Evolutionary conservation across 1,140 invertebrate species (phyloP).

Genomic region (Latrodectus geometricus): DNA sequence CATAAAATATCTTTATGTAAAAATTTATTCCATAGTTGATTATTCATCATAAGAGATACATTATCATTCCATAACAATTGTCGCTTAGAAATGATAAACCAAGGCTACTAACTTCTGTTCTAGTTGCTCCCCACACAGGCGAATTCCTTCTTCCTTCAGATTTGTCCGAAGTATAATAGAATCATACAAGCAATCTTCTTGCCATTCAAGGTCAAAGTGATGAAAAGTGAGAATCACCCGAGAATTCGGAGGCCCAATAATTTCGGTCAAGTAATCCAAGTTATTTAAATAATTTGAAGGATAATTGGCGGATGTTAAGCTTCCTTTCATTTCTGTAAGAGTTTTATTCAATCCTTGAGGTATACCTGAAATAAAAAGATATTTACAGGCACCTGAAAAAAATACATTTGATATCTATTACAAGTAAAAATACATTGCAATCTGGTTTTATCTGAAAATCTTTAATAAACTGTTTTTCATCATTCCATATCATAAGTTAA

Average conservation of each 20-base stretch:
- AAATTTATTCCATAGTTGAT: too few relatives aligned
- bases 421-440: too few relatives aligned
- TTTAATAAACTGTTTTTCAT: too few relatives aligned
- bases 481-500: too few relatives aligned
- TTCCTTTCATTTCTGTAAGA: constrained; percentile 32
- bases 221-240: constrained; percentile 77
- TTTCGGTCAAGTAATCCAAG: constrained; percentile 75
- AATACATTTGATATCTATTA: too few relatives aligned
- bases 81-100: constrained; percentile 63
- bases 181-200: constrained; percentile 82
- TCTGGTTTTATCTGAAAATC: too few relatives aligned
- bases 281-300: constrained; percentile 76
- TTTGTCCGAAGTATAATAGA: constrained; percentile 74
- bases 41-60: too few relatives aligned
- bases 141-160: constrained; percentile 61
- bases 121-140: constrained; percentile 64
- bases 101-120: constrained; percentile 34
- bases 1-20: too few relatives aligned
- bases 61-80: too few relatives aligned
- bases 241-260: constrained; percentile 74
- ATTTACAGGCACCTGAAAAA: too few relatives aligned
- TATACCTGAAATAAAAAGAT: constrained; percentile 17
- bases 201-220: constrained; percentile 78
- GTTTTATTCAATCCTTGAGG: constrained; percentile 56
- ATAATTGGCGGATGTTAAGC: constrained; percentile 60